phyloP scores from a whole-genome alignment of 2,113 vertebrate genomes.

The Otolemur garnettii region DNA sequence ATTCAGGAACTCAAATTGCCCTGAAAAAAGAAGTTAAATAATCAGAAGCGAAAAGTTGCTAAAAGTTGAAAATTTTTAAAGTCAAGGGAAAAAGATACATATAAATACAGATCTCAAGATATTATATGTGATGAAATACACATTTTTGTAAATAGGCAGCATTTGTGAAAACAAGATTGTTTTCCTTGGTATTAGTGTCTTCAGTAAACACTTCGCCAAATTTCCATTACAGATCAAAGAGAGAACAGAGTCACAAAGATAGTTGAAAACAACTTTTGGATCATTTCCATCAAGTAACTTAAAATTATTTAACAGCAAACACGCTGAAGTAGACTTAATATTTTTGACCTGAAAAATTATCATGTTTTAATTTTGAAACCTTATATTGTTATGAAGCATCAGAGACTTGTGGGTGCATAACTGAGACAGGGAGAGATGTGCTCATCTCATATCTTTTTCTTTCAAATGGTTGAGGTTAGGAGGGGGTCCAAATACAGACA shows the following conservation, averaged over 20 bases:
- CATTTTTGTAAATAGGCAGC: not conserved
- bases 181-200: not conserved
- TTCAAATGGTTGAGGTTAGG: slow-evolving; percentile 79
- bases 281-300: slow-evolving; percentile 64
- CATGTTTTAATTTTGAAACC: slow-evolving; percentile 81
- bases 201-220: slow-evolving; percentile 66
- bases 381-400: slow-evolving; percentile 84
- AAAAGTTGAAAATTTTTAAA: slow-evolving; percentile 34
- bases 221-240: slow-evolving; percentile 80
- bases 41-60: not conserved
- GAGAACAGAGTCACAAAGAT: slow-evolving; percentile 57
- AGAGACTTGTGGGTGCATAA: slow-evolving; percentile 35
- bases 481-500: slow-evolving; percentile 75
- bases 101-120: not conserved
- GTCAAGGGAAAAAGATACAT: not conserved
- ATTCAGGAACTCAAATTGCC: not conserved
- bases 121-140: not conserved
- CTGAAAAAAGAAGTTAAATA: slow-evolving; percentile 31
- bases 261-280: slow-evolving; percentile 71
- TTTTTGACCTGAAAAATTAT: slow-evolving; percentile 80
- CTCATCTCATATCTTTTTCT: slow-evolving; percentile 74
- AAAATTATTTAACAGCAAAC: slow-evolving; percentile 77
- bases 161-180: not conserved
- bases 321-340: slow-evolving; percentile 47
- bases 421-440: slow-evolving; percentile 43